These are phyloP conservation scores for Acanthisitta chloris DNA, from an alignment of 2,113 vertebrate species.

Conservation along the genomic window DNA sequence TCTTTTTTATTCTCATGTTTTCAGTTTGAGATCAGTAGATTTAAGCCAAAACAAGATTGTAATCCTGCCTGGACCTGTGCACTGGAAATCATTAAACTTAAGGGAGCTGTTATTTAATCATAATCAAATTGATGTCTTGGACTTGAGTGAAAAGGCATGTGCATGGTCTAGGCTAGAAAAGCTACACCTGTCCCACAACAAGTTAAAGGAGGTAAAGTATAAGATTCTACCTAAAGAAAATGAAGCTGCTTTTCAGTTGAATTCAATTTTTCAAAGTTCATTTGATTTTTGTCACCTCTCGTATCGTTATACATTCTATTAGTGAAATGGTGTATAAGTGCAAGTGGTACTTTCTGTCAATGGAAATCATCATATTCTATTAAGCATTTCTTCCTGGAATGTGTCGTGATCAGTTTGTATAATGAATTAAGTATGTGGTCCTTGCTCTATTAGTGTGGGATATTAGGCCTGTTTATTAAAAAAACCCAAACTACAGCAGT, in stretches of 20 bases:
- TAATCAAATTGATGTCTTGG: slow-evolving; percentile 83
- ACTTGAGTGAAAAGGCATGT: slow-evolving; percentile 82
- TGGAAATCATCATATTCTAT: neutral
- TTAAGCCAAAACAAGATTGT: slow-evolving; percentile 86
- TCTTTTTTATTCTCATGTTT: neutral
- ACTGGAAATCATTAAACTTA: slow-evolving; percentile 87
- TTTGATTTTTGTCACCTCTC: neutral
- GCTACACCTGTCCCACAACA: slow-evolving; percentile 88
- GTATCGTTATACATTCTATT: neutral
- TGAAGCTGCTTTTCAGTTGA: neutral
- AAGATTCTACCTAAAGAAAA: neutral
- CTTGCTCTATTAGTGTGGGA: neutral
- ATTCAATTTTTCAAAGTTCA: neutral
- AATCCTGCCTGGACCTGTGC: slow-evolving; percentile 78
- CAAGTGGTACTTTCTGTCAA: neutral
- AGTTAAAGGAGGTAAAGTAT: slow-evolving; percentile 84
- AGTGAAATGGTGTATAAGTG: neutral
- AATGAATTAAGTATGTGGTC: neutral
- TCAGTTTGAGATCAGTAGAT: slow-evolving; percentile 87
- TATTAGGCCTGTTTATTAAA: neutral
- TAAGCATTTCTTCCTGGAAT: neutral
- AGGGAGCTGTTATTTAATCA: slow-evolving; percentile 89
- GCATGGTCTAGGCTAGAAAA: slow-evolving; percentile 91
- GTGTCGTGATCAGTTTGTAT: neutral
- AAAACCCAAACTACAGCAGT: neutral